Percentiles rank a stretch among this genome's conserved stretches.
Evolutionary conservation across 2,888 invertebrate genomes (phyloP).

Genomic region (Hetaerina titia): DNA sequence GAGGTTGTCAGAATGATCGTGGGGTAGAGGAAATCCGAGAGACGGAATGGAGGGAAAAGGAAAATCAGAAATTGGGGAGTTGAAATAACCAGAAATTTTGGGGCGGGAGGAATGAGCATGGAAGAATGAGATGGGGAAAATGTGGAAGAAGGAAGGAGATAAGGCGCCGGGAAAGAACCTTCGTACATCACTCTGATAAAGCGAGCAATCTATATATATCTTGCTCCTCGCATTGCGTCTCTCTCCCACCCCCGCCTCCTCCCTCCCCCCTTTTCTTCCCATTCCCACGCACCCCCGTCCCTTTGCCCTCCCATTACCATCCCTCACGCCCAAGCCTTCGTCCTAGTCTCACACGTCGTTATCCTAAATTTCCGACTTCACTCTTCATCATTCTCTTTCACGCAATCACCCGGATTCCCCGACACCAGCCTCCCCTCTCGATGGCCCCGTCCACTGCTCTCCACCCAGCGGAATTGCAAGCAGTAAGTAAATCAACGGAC

Average conservation of each 20-base stretch:
- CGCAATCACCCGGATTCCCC: constrained; percentile 25
- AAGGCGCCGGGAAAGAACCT: not conserved
- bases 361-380: constrained; percentile 10
- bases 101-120: not conserved
- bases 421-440: not conserved
- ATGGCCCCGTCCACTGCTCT: not conserved
- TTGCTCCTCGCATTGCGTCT: not conserved
- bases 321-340: not conserved
- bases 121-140: not conserved
- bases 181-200: constrained; percentile 25
- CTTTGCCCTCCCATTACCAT: not conserved
- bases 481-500: not conserved
- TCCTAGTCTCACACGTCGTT: not conserved
- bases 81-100: not conserved
- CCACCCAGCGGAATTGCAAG: not conserved
- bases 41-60: not conserved
- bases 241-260: not conserved
- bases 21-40: not conserved
- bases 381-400: not conserved
- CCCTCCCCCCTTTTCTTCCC: not conserved
- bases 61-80: not conserved
- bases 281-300: not conserved
- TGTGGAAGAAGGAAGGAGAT: not conserved
- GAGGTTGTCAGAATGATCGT: too few species aligned
- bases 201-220: not conserved